Percentiles rank a stretch among this genome's conserved stretches.
Conservation (phyloP, 2,113 vertebrate genomes). For the Odocoileus hemionus region DNA sequence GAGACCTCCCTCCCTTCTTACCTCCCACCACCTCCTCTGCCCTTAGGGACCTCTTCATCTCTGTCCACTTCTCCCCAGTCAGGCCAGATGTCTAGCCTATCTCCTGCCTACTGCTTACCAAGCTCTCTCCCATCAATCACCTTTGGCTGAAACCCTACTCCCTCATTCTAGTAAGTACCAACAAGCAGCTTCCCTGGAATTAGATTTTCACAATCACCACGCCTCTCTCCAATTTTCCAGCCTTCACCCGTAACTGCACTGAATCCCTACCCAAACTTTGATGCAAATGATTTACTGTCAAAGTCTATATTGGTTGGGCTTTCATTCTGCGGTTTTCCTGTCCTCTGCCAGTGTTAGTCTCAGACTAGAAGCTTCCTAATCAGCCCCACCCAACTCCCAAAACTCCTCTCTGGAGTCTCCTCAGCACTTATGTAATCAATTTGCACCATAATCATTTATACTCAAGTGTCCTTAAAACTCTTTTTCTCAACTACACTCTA, state of each 20-base stretch:
- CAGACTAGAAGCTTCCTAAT: slow-evolving; percentile 49
- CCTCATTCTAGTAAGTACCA: background rate
- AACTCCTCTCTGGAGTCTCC: slow-evolving; percentile 58
- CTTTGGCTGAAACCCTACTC: background rate
- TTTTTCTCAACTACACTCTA: slow-evolving; percentile 20
- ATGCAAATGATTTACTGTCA: slow-evolving; percentile 44
- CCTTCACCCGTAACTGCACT: background rate
- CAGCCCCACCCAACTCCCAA: slow-evolving; percentile 48
- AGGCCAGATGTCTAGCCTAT: background rate
- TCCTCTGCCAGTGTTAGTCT: slow-evolving; percentile 12
- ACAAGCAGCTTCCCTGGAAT: background rate
- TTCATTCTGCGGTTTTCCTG: slow-evolving; percentile 18
- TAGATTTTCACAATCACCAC: background rate
- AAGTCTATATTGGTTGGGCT: slow-evolving; percentile 10
- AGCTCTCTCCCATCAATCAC: background rate
- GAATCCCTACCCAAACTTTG: background rate
- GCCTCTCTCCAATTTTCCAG: background rate
- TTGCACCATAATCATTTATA: slow-evolving; percentile 40
- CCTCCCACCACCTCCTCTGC: background rate
- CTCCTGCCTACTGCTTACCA: background rate
- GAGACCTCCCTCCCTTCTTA: background rate
- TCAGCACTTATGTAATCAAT: slow-evolving; percentile 63
- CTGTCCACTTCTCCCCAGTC: background rate
- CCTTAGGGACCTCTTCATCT: background rate
- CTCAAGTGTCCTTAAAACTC: slow-evolving; percentile 47